Evolutionary conservation across 2,888 invertebrate genomes (phyloP), one percentile per base, ranked within the genome.

Genomic region (Syritta pipiens): DNA sequence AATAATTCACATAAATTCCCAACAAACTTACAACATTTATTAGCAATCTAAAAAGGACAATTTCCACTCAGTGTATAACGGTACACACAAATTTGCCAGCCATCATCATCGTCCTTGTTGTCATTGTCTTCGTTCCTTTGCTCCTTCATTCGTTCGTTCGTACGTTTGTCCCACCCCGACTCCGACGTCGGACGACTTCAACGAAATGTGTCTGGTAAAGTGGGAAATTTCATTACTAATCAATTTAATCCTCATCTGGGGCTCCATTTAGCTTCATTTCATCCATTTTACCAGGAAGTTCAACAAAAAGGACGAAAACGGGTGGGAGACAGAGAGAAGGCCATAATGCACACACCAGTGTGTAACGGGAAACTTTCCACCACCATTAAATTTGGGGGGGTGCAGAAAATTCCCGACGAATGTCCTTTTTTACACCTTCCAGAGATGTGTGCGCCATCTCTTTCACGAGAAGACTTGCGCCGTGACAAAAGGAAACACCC

Each of bases 211-310:
- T 79, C 79, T 75, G 71, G 42, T 46, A 82, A 82, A 79, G 75
- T 82, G 82, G 81, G 72, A 82, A 83, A 81, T 82, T 83, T 82
- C 83, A 83, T 83, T 83, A 83, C 82, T 83, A 83, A 83, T 83
- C 83, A 83, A 83, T 83, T 82, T 83, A 83, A 83, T 82, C 82
- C 83, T 83, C 83, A 83, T 83, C 83, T 83, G 63, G 81, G 81
- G 81, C 82, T 75, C 81, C 76, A 77, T 81, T 77, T 81, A 77
- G 81, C 77, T 77, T 77, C 77, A 81, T 82, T 77, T 81, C 72
- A 69, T 74, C 76, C 81, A 71, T 76, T 74, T 76, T 44, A 55
- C 63, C 49, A 74, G 72, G 63, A 76, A 77, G 69, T 74, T 72
- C 75, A 65, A 49, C 59, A 69, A 68, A 55, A 51, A 26, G 12